Conservation (phyloP, 1,140 invertebrate species). For the Drosophila varians region DNA sequence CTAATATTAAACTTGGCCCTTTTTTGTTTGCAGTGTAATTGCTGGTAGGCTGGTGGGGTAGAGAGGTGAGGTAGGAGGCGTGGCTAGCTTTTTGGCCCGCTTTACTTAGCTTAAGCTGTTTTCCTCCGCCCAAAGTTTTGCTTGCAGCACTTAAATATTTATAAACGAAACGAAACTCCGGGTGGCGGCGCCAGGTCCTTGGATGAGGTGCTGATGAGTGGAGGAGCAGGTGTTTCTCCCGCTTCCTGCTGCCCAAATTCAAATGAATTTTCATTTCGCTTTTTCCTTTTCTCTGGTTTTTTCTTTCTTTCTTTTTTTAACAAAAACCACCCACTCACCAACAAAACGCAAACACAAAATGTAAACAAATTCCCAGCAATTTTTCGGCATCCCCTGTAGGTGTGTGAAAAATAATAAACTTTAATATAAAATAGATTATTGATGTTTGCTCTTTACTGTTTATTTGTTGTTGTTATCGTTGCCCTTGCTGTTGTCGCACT, state of each 20-base stretch:
- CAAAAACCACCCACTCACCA: not conserved
- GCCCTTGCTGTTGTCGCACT: conserved; percentile 20
- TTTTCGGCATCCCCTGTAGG: not conserved
- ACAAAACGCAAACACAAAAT: conserved; percentile 18
- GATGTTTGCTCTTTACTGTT: conserved; percentile 27
- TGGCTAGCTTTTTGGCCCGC: conserved; percentile 31
- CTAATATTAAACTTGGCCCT: no score
- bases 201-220: conserved; percentile 32
- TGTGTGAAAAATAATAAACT: conserved; percentile 48
- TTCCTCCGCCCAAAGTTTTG: conserved; percentile 38
- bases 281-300: conserved; percentile 8
- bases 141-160: conserved; percentile 64
- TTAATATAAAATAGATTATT: conserved; percentile 60
- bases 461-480: conserved; percentile 21
- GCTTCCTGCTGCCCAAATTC: conserved; percentile 19
- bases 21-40: not conserved
- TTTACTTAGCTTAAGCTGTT: conserved; percentile 56
- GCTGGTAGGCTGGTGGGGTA: no score
- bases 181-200: conserved; percentile 1
- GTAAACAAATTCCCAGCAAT: conserved; percentile 33
- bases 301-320: not conserved
- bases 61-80: not conserved
- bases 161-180: conserved; percentile 49
- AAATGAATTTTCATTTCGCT: conserved; percentile 42
- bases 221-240: conserved; percentile 18